Percentiles rank a stretch among this genome's conserved stretches.
These are phyloP conservation scores for Dicyrtoma fusca DNA, from an alignment of 2,888 invertebrate genomes.

Conservation along the genomic window DNA sequence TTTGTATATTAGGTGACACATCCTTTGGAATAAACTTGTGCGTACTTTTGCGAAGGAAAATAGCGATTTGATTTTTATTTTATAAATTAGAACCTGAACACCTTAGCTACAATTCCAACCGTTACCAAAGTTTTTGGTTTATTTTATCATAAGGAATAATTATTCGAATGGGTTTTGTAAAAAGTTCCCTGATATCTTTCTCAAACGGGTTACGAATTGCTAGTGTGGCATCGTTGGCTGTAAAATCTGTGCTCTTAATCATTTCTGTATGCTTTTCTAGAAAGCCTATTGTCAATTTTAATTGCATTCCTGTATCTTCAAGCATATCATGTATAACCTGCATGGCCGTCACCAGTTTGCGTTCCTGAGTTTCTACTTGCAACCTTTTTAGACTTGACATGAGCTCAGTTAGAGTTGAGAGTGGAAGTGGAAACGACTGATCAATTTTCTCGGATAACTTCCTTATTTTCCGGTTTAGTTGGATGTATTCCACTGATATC, in stretches of 20 bases:
- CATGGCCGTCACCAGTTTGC: not conserved
- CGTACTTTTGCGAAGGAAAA: too few species aligned
- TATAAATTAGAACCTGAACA: too few species aligned
- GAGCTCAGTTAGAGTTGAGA: not conserved
- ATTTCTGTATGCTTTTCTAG: slow-evolving; percentile 15
- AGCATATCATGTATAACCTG: not conserved
- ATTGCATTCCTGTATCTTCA: not conserved
- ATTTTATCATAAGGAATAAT: slow-evolving; percentile 14
- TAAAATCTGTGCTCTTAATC: not conserved
- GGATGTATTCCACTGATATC: slow-evolving; percentile 10
- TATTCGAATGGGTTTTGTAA: slow-evolving; percentile 23
- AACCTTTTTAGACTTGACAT: not conserved
- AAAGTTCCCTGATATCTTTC: slow-evolving; percentile 13
- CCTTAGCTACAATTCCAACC: not conserved
- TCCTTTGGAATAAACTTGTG: too few species aligned
- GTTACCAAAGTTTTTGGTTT: slow-evolving; percentile 11
- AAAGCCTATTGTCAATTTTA: slow-evolving; percentile 6
- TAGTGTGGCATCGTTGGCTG: not conserved
- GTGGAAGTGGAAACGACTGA: not conserved
- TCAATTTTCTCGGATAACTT: slow-evolving; percentile 10
- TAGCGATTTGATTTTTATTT: too few species aligned
- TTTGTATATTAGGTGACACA: too few species aligned
- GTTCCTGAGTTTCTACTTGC: not conserved
- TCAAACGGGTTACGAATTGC: slow-evolving; percentile 10
- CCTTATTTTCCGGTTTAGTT: not conserved